A percentile compares a stretch with the other conserved stretches of the same genome.
Evolutionary conservation across 2,113 vertebrate species (phyloP).

Genomic region (Odontesthes bonariensis): DNA sequence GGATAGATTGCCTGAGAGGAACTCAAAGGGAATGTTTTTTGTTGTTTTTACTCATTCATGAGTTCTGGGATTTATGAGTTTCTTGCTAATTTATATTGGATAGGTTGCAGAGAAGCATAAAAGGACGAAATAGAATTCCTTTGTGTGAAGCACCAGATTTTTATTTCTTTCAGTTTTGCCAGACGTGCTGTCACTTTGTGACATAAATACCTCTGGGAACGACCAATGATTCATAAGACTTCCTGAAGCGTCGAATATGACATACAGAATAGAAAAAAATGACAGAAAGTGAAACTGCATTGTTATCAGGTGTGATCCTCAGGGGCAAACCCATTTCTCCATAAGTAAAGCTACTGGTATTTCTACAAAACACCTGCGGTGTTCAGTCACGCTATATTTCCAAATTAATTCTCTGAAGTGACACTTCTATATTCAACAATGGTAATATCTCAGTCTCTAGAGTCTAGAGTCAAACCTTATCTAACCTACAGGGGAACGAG

Average conservation of each 20-base stretch:
- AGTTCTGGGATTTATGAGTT: slow-evolving; percentile 1
- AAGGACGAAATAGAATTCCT: background rate
- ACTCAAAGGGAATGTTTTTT: background rate
- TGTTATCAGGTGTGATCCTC: background rate
- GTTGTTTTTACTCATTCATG: background rate
- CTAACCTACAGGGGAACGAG: no score
- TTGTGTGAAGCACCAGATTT: background rate
- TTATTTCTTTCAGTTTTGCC: background rate
- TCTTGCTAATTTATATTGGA: slow-evolving; percentile 1
- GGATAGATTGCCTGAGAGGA: background rate
- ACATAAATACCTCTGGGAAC: background rate
- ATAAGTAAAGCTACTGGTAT: slow-evolving; percentile 2
- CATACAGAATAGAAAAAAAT: background rate
- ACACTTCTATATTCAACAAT: background rate
- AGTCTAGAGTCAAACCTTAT: no score
- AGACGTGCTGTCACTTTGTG: background rate
- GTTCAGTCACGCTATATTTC: slow-evolving; percentile 4
- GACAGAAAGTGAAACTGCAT: background rate
- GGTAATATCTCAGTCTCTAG: background rate
- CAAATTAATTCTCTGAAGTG: slow-evolving; percentile 1
- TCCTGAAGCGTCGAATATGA: slow-evolving; percentile 2
- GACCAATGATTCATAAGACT: background rate
- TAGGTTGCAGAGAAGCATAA: background rate
- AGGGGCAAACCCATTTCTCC: background rate
- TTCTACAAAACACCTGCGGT: background rate